Evolutionary conservation across 64 coral and sea anemone species (phyloP), one percentile per base, ranked within the genome.

Genomic region (Stichodactyla mertensii): DNA sequence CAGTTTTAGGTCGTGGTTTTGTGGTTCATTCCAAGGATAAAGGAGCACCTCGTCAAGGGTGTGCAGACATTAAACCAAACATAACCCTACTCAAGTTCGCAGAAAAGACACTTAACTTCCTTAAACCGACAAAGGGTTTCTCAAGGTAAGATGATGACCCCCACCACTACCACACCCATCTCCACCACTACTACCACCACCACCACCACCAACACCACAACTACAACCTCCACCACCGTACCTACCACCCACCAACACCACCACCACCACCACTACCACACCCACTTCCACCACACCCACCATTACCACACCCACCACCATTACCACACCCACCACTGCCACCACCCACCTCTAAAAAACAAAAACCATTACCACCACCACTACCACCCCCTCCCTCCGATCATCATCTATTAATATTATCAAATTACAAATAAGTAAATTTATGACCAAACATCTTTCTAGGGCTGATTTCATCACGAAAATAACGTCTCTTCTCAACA

Each of bases 1-100:
- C 52, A 99, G 97, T 99, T 83, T 79, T 95, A 78, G 93, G 93
- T 18, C 90, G 93, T 13, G 90, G 92, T 77, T 55, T 99, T 26
- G 84, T 94, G 1, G 80, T 99, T 11, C 93, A 99, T 27, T 64
- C 56, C 52, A 83, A 92, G 12, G 71, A 91, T 61, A 87, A 71
- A 9, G 93, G 88, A 4, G 67, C 77, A 7, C 53, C 84, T 52
- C 97, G 97, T 5, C 64, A 94, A n/a, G 97, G 89, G 7, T 99
- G 97, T 88, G 86, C 90, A 26, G 86, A 92, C 15, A 92, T 99
- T 59, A 59, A 88, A 14, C 97, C 97, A 83, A 80, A 80, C 52
- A 57, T 36, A 15, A 62, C 85, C 11, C 66, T 58, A 24, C 89
- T 87, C 54, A 74, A 57, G 1, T 45, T 45, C 36, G 36, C 36